These are phyloP conservation scores for Pituophis catenifer DNA, from an alignment of 2,113 vertebrate species.

Conservation along the genomic window DNA sequence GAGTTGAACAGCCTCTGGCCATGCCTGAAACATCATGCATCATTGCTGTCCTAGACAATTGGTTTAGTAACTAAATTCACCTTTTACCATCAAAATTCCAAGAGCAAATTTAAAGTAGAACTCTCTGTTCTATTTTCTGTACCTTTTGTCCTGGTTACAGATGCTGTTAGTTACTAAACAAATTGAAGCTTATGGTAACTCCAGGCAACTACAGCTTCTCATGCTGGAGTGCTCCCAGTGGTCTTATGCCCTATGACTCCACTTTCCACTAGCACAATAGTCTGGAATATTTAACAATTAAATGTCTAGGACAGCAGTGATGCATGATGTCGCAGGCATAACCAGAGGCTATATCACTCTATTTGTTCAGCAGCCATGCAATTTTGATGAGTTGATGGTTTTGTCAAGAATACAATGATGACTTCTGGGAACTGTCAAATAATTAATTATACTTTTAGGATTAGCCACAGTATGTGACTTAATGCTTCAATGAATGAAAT, in stretches of 20 bases:
- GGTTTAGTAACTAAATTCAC: neutral
- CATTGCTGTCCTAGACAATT: neutral
- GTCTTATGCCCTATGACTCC: neutral
- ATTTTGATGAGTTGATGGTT: neutral
- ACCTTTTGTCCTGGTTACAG: neutral
- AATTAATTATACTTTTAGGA: neutral
- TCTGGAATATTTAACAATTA: neutral
- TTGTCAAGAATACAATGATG: neutral
- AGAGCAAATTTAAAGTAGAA: neutral
- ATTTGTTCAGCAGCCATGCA: neutral
- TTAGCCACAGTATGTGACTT: neutral
- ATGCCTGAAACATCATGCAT: neutral
- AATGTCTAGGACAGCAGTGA: conserved; percentile 1
- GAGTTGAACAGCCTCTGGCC: neutral
- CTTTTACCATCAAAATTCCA: neutral
- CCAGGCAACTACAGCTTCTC: neutral
- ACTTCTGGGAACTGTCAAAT: neutral
- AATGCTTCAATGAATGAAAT: neutral
- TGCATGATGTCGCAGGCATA: conserved; percentile 2
- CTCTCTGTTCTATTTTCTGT: neutral
- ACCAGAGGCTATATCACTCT: neutral
- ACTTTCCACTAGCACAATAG: conserved; percentile 3
- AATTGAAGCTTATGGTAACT: neutral
- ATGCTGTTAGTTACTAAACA: neutral
- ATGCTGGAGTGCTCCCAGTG: neutral